A percentile compares a stretch with the other conserved stretches of the same genome.
These are phyloP conservation scores for Abramis brama DNA, from an alignment of 2,113 vertebrate genomes.

Conservation along the genomic window DNA sequence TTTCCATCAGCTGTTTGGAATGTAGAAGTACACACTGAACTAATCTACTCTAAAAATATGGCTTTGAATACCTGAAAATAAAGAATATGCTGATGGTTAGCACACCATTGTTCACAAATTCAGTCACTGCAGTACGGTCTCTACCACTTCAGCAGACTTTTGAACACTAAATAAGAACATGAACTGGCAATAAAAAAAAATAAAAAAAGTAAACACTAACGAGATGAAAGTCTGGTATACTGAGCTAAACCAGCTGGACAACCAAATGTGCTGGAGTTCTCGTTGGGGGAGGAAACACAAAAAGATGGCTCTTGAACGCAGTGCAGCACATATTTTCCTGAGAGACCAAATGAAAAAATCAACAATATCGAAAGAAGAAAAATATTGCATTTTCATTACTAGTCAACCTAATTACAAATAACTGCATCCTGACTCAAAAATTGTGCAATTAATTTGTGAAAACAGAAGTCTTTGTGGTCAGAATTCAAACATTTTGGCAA, in stretches of 20 bases:
- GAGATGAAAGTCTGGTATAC: constrained; percentile 35
- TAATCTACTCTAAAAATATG: not conserved
- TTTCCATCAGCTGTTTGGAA: constrained; percentile 18
- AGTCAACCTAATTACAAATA: constrained; percentile 21
- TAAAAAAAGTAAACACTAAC: not conserved
- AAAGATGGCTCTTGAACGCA: constrained; percentile 25
- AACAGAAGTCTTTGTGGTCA: not conserved
- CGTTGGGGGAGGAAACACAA: constrained; percentile 3
- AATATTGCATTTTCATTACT: constrained; percentile 12
- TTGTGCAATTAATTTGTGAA: not conserved
- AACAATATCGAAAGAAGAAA: not conserved
- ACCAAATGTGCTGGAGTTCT: constrained; percentile 44
- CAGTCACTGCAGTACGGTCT: not conserved
- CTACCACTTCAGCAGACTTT: not conserved
- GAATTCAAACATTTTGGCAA: not conserved
- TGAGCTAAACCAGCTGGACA: constrained; percentile 50
- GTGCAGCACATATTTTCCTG: constrained; percentile 53
- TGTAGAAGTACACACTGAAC: not conserved
- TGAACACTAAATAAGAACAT: not conserved
- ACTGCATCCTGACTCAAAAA: not conserved
- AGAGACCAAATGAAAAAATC: constrained; percentile 33
- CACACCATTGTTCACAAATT: not conserved
- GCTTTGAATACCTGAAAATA: constrained; percentile 17
- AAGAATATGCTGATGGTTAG: not conserved
- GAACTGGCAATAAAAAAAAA: not conserved